phyloP scores from a whole-genome alignment of 1,140 invertebrate genomes.

The Panagrolaimus sp. region DNA sequence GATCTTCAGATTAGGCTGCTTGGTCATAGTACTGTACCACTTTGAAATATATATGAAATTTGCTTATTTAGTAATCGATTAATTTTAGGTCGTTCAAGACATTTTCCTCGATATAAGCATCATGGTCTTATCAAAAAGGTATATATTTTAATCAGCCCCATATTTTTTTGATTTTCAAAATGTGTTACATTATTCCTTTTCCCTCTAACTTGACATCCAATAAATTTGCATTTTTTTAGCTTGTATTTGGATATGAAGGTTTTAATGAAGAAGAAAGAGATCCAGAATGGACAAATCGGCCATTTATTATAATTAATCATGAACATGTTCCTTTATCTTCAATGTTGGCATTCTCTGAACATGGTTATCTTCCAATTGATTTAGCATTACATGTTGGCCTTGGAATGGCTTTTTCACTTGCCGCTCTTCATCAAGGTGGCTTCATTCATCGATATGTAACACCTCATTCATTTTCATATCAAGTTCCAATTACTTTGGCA shows the following conservation, averaged over 20 bases:
- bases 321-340: slow-evolving; percentile 16
- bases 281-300: slow-evolving; percentile 32
- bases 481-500: slow-evolving; percentile 27
- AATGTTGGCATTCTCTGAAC: slow-evolving; percentile 29
- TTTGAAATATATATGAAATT: no score
- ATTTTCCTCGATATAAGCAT: slow-evolving; percentile 39
- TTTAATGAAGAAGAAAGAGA: slow-evolving; percentile 30
- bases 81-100: slow-evolving; percentile 29
- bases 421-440: slow-evolving; percentile 32
- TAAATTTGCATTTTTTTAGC: slow-evolving; percentile 23
- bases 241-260: slow-evolving; percentile 29
- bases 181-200: not conserved
- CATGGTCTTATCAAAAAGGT: slow-evolving; percentile 23
- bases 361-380: slow-evolving; percentile 25
- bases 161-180: no score
- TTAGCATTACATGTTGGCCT: slow-evolving; percentile 29
- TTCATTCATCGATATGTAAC: slow-evolving; percentile 36
- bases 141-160: not conserved
- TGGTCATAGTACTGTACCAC: slow-evolving; percentile 3
- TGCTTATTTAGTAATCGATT: slow-evolving; percentile 12
- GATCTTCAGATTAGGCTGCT: not conserved
- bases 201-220: not conserved
- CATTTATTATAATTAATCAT: slow-evolving; percentile 25
- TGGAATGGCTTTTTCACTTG: slow-evolving; percentile 32
- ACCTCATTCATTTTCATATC: slow-evolving; percentile 34